Base-by-base conservation (phyloP, 2,113 vertebrate genomes). In the Machaerirhynchus nigripectus region DNA sequence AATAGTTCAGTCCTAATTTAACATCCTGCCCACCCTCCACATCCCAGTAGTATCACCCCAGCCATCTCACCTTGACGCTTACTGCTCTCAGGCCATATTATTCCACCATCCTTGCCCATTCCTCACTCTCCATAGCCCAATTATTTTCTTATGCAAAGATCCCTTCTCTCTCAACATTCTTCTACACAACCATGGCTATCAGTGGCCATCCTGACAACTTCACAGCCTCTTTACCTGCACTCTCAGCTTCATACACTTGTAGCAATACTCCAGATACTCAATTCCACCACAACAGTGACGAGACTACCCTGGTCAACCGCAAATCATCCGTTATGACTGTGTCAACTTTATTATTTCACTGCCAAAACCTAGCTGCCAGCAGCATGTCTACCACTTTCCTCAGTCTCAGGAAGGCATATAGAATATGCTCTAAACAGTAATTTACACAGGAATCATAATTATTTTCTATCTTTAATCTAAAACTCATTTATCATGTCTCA, bases 201-300 rank as follows among this genome's bases (percentile, higher is more conserved):
- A 68, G 33, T n/a, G n/a, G 53, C 22, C 20, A 46, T 46, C 44
- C 21, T 4, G 20, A 61, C 33, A 59, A 37, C 26, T 59, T 84
- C 47, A 50, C 8, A 70, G 13, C 30, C 16, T 19, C 30, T 74
- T 82, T 70, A 82, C 37, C 28, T 39, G 3, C 18, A 30, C 11
- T 74, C 27, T 74, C 24, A 78, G 7, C 20, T 56, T 89, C 19
- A 63, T 27, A 10, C 31, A 82, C 22, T 21, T 28, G 18, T 17
- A 44, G 15, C 39, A 79, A 67, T 24, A 44, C 7, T 83, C 7
- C 24, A 44, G 42, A 31, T 31, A 35, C 22, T 79, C 37, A 56
- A 10, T 8, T 81, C 22, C 28, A 50, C 30, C 2, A 0, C 28
- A 46, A 33, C 2, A 63, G 8, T 16, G 42, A 15, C 0, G 0